Evolutionary conservation across 2,113 vertebrate species (phyloP), one percentile per base, ranked within the genome.

Genomic region (Struthidea cinerea): DNA sequence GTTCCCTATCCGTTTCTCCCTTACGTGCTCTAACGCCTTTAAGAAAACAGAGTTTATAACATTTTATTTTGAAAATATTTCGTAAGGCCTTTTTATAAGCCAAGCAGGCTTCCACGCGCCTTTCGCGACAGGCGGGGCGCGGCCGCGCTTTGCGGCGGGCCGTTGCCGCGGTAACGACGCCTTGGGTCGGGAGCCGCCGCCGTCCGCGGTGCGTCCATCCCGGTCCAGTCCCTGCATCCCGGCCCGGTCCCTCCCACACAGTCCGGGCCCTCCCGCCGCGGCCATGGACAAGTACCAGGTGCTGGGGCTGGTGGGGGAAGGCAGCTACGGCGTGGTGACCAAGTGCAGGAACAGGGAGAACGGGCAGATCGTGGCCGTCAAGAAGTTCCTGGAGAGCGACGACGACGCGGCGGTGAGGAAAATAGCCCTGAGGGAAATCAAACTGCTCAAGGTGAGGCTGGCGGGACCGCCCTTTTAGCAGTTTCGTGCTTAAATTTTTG

Each of bases 371-470:
- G 98, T 99, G 22, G 99, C 99, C 57, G 98, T 99, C 63, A 99
- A 99, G 97, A 99, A 98, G 90, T 99, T 99, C 90, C 71, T 98
- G 97, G 98, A 99, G 78, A 98, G 98, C 6, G 98, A 99, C 24
- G 98, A 98, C n/a, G 98, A 99, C 83, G 97, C 98, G 92, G 96
- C 96, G 42, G 98, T 99, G 96, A 98, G 98, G 97, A 99, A 99
- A 92, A 99, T 99, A 73, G 97, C 98, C 20, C 87, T 97, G 95
- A 71, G 97, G 92, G 98, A 98, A 33, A 97, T 98, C 91, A 98
- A 98, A 50, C 93, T 98, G 94, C 96, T 98, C 61, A 98, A 96
- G 96, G 96, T 96, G 84, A 81, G 79, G 17, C n/a, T 20, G 30
- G 6, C 60, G 11, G 39, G n/a, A 4, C 20, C 10, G n/a, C 13